phyloP scores from a whole-genome alignment of 2,888 invertebrate species.

The Eustalomyia histrio region DNA sequence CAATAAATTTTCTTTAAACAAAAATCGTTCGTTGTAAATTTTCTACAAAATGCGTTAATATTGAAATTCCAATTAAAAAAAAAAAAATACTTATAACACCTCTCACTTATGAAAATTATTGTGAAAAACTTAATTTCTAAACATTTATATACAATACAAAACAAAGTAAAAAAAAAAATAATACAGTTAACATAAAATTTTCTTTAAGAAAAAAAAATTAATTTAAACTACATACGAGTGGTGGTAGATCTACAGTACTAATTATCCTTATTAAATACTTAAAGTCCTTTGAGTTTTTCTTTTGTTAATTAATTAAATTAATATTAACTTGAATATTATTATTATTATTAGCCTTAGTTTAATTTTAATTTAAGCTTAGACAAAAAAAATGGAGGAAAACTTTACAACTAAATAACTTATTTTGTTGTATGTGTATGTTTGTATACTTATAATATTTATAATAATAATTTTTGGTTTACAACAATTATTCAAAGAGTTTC shows the following conservation, averaged over 20 bases:
- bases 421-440: constrained; percentile 21
- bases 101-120: no score
- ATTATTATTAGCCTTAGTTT: constrained; percentile 29
- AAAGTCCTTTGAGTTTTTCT: constrained; percentile 26
- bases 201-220: constrained; percentile 10
- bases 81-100: constrained; percentile 17
- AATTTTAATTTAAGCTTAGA: constrained; percentile 44
- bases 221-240: constrained; percentile 14
- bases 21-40: no score
- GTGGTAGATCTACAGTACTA: background rate
- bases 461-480: constrained; percentile 65
- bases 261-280: constrained; percentile 22
- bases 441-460: constrained; percentile 40
- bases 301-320: constrained; percentile 5
- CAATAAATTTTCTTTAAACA: no score
- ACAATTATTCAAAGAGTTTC: constrained; percentile 66
- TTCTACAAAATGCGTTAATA: no score
- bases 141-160: constrained; percentile 34
- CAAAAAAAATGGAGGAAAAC: constrained; percentile 17
- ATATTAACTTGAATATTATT: constrained; percentile 18
- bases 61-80: background rate
- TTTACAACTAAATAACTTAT: constrained; percentile 63
- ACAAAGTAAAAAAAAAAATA: constrained; percentile 14
- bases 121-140: background rate
- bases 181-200: constrained; percentile 17